Evolutionary conservation across 2,888 invertebrate species (phyloP).

Genomic region (Cremastinae sp.): DNA sequence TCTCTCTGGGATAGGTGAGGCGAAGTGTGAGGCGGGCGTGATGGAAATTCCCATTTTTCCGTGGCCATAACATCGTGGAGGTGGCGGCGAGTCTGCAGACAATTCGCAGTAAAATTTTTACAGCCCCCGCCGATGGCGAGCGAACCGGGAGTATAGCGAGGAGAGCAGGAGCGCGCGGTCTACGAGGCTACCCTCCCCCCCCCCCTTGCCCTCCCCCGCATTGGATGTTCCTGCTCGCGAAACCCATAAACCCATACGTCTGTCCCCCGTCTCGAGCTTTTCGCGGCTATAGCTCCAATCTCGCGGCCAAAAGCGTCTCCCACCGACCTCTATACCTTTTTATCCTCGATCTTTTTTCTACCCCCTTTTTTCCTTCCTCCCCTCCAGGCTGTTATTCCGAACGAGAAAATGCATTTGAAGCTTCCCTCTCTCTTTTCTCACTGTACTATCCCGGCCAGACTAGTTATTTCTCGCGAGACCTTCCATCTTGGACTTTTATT

Average conservation of each 20-base stretch:
- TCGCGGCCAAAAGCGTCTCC: constrained; percentile 53
- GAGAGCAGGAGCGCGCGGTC: constrained; percentile 3
- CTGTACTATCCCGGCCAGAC: constrained; percentile 25
- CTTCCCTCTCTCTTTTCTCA: constrained; percentile 6
- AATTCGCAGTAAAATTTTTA: constrained; percentile 81
- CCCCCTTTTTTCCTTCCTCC: constrained; percentile 30
- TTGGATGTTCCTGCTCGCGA: constrained; percentile 75
- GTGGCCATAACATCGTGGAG: constrained; percentile 74
- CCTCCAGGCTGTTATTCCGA: constrained; percentile 57
- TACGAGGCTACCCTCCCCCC: constrained; percentile 21
- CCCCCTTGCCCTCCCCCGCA: constrained; percentile 68
- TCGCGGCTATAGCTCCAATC: constrained; percentile 61
- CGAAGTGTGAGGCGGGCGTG: constrained; percentile 34
- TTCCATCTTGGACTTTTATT: constrained; percentile 37
- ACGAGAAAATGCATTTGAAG: constrained; percentile 64
- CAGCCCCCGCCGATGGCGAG: constrained; percentile 67
- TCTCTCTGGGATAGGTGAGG: constrained; percentile 21
- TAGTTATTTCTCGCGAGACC: constrained; percentile 25
- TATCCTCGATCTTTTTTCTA: constrained; percentile 47
- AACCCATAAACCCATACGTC: constrained; percentile 77
- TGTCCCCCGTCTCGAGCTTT: constrained; percentile 60
- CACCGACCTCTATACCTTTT: constrained; percentile 41
- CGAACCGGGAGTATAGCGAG: constrained; percentile 2
- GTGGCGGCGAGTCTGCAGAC: constrained; percentile 76
- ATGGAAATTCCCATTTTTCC: constrained; percentile 77